A percentile compares a stretch with the other conserved stretches of the same genome.
These are phyloP conservation scores for Aleadryas rufinucha DNA, from an alignment of 2,113 vertebrate species.

Conservation along the genomic window DNA sequence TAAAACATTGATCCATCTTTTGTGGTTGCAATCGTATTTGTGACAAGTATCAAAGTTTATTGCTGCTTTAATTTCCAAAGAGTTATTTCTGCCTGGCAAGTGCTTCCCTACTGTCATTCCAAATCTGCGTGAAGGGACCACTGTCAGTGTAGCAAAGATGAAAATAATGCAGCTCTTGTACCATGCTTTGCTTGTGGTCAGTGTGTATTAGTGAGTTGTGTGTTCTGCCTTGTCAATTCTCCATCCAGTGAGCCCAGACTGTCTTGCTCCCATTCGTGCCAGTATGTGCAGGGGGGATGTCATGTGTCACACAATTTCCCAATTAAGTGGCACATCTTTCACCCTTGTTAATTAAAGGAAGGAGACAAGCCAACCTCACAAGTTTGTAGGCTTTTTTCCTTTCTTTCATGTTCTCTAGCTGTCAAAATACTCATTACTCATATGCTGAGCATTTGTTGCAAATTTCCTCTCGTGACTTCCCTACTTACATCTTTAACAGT, in stretches of 20 bases:
- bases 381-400: background rate
- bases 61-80: background rate
- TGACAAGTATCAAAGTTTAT: background rate
- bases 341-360: background rate
- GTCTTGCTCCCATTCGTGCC: background rate
- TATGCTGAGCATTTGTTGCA: background rate
- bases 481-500: background rate
- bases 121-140: accelerated
- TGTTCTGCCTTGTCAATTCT: background rate
- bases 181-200: background rate
- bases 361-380: background rate
- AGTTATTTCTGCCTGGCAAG: background rate
- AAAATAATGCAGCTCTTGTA: background rate
- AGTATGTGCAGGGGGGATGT: background rate
- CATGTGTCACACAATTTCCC: background rate
- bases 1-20: background rate
- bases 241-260: background rate
- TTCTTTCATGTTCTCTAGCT: background rate
- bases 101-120: background rate
- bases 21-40: background rate
- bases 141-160: background rate
- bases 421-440: background rate
- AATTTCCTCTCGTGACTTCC: background rate
- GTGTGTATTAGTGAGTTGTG: background rate
- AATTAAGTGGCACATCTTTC: background rate